Base-by-base conservation (phyloP, 2,113 vertebrate genomes). In the Zapornia atra region DNA sequence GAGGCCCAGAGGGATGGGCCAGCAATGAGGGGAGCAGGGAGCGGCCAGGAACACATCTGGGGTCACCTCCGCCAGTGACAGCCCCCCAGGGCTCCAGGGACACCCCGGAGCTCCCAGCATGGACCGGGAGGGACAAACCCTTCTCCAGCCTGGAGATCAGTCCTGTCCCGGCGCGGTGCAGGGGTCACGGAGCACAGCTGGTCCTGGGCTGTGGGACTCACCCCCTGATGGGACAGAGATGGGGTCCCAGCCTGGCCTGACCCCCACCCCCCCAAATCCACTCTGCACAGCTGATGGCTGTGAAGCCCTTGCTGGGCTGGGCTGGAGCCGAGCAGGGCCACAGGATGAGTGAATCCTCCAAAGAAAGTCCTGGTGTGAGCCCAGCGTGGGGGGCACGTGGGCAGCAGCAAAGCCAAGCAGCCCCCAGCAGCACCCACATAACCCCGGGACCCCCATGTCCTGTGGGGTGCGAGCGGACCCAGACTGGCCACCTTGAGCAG, bases 121-220 rank as follows among this genome's bases (percentile, higher is more conserved):
- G n/a, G 51, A 24, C 15, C 10, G 1, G 80, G 34, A 24, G 7
- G 56, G 33, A 15, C 3, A 1, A 29, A 11, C 9, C 50, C 12
- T 24, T 33, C 8, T 16, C 20, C 34, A 34, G 11, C 31, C 48
- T 2, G 44, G 9, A 33, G 9, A 38, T 38, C 53, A 19, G 22
- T 1, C 22, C 9, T 1, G 0, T 8, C 57, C 21, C 0, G 7
- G 15, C 18, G 6, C 14, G 1, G 17, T 48, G 22, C 42, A 1
- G 9, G 10, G n/a, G 8, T 42, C 36, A 1, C 1, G 18, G 87
- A 4, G 2, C 36, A 10, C 28, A 44, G 26, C 21, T 0, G 1
- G 60, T 2, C 33, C 28, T 38, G 38, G 26, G 13, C 29, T 16
- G 71, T 0, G 50, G 63, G 69, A 10, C 24, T 65, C 50, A 54